phyloP scores from a whole-genome alignment of 2,113 vertebrate species.

The Opisthocomus hoazin region DNA sequence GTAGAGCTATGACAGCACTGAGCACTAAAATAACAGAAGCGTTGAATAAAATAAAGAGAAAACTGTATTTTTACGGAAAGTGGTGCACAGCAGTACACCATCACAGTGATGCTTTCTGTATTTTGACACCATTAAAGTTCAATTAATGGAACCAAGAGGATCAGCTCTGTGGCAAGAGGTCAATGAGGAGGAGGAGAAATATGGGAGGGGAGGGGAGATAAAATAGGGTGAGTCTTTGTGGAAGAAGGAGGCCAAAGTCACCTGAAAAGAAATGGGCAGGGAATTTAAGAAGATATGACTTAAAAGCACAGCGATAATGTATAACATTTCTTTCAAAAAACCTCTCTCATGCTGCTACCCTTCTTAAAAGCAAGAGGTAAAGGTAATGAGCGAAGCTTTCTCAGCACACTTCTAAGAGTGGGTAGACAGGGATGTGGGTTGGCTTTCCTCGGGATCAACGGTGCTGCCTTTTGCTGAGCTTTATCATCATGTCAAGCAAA shows the following conservation, averaged over 20 bases:
- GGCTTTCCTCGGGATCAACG: neutral
- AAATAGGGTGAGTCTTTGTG: neutral
- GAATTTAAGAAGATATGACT: neutral
- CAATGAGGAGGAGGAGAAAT: neutral
- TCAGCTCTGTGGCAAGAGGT: neutral
- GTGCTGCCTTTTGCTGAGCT: neutral
- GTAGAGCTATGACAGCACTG: neutral
- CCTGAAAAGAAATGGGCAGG: neutral
- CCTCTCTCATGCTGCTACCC: neutral
- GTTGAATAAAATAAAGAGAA: constrained; percentile 13
- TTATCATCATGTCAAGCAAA: constrained; percentile 15
- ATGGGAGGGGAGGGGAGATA: neutral
- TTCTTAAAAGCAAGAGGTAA: neutral
- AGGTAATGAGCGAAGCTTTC: neutral
- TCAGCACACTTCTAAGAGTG: neutral
- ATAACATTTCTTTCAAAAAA: neutral
- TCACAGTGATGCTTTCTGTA: constrained; percentile 43
- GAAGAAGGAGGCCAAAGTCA: neutral
- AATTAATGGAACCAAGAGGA: neutral
- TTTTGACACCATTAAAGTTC: constrained; percentile 37
- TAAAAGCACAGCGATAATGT: neutral
- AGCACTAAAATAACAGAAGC: constrained; percentile 27
- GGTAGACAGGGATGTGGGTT: neutral
- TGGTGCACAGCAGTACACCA: constrained; percentile 32
- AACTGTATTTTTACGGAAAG: constrained; percentile 49